Conservation (phyloP, 2,113 vertebrate species). For the Neolamprologus sp. region DNA sequence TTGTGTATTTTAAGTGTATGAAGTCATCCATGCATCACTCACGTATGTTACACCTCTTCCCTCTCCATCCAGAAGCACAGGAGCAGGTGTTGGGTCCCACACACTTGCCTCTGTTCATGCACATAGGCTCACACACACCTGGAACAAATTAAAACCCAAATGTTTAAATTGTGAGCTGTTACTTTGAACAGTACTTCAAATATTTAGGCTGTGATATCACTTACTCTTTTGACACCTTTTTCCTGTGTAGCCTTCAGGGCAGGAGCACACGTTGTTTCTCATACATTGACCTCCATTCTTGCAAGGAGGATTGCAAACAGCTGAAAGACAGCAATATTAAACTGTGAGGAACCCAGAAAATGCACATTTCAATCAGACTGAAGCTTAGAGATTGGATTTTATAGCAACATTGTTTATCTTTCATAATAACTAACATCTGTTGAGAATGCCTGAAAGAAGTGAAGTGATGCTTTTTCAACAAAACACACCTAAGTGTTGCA, state of each 20-base stretch:
- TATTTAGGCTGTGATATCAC: not conserved
- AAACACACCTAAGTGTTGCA: not conserved
- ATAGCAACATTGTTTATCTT: not conserved
- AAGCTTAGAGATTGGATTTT: not conserved
- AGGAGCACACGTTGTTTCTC: conserved; percentile 86
- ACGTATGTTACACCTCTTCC: conserved; percentile 78
- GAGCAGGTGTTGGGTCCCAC: conserved; percentile 83
- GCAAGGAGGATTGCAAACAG: conserved; percentile 85
- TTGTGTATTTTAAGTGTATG: not conserved
- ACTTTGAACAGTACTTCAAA: not conserved
- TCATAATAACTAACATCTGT: not conserved
- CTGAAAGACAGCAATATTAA: conserved; percentile 47
- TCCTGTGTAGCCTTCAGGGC: conserved; percentile 80
- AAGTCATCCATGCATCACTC: conserved; percentile 52
- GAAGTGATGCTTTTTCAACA: not conserved
- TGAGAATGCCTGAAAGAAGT: not conserved
- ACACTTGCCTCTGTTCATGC: conserved; percentile 87
- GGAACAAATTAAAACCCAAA: not conserved
- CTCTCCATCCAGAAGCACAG: conserved; percentile 87
- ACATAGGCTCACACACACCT: conserved; percentile 88
- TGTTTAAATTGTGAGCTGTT: not conserved
- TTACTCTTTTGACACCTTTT: conserved; percentile 88
- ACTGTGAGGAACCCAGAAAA: fast-evolving
- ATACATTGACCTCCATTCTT: conserved; percentile 87
- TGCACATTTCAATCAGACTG: not conserved